phyloP scores from a whole-genome alignment of 2,113 vertebrate genomes.

The Marmota monax region DNA sequence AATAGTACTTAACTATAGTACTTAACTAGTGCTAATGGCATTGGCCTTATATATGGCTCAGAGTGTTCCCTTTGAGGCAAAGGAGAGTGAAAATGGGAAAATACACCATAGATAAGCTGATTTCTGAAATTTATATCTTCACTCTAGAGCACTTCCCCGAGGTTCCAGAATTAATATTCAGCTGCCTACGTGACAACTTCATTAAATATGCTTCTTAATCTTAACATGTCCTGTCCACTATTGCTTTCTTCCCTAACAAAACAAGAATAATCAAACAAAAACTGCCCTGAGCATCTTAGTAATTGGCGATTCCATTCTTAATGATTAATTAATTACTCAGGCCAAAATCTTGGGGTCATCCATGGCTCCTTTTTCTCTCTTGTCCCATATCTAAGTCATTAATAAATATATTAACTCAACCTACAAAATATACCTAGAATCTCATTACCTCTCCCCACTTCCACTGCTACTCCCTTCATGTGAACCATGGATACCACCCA shows the following conservation, averaged over 20 bases:
- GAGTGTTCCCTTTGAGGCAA: background rate
- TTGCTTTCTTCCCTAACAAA: background rate
- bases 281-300: background rate
- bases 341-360: background rate
- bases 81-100: background rate
- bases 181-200: background rate
- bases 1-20: background rate
- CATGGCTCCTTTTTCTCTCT: conserved; percentile 16
- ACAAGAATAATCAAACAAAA: background rate
- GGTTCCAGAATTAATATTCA: background rate
- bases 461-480: background rate
- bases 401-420: background rate
- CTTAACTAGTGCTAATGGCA: background rate
- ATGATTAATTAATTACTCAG: background rate
- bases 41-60: background rate
- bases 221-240: background rate
- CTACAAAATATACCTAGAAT: background rate
- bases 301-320: background rate
- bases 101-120: background rate
- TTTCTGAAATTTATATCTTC: conserved; percentile 3
- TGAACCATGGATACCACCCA: background rate
- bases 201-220: background rate
- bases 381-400: background rate
- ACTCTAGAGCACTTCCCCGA: background rate
- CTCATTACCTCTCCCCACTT: background rate